Conservation (phyloP, 2,113 vertebrate species). For the Alethe castanea region DNA sequence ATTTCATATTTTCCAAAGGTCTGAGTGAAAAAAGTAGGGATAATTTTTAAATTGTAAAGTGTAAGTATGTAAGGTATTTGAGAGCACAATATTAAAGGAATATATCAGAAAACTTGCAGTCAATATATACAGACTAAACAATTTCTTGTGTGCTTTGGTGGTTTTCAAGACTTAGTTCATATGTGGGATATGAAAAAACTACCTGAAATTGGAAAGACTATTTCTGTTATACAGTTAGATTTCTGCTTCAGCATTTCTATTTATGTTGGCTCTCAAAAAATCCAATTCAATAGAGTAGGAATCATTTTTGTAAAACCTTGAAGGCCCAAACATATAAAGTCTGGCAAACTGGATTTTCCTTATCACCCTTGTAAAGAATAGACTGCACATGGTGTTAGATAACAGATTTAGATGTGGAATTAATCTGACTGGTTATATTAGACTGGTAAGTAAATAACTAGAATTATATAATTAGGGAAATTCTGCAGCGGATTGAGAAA, state of each 20-base stretch:
- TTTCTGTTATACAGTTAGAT: not conserved
- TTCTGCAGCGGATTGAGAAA: not conserved
- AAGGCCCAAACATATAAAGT: not conserved
- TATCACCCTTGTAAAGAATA: not conserved
- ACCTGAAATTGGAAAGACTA: not conserved
- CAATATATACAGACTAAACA: not conserved
- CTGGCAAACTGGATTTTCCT: not conserved
- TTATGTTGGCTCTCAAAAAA: not conserved
- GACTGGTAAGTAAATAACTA: not conserved
- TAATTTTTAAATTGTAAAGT: not conserved
- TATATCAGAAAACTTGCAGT: not conserved
- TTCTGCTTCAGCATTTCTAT: not conserved
- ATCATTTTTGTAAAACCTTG: not conserved
- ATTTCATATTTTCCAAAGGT: not conserved
- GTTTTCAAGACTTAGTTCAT: not conserved
- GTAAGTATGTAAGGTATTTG: not conserved
- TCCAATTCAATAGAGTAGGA: not conserved
- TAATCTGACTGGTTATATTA: not conserved
- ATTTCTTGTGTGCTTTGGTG: not conserved
- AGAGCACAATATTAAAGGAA: not conserved
- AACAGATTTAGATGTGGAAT: slow-evolving; percentile 15
- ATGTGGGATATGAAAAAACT: not conserved
- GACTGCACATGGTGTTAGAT: not conserved
- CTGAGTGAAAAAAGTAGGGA: not conserved
- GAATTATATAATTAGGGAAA: not conserved